Conservation (phyloP, 2,888 invertebrate genomes). For the Lepidocyrtoides sp. region DNA sequence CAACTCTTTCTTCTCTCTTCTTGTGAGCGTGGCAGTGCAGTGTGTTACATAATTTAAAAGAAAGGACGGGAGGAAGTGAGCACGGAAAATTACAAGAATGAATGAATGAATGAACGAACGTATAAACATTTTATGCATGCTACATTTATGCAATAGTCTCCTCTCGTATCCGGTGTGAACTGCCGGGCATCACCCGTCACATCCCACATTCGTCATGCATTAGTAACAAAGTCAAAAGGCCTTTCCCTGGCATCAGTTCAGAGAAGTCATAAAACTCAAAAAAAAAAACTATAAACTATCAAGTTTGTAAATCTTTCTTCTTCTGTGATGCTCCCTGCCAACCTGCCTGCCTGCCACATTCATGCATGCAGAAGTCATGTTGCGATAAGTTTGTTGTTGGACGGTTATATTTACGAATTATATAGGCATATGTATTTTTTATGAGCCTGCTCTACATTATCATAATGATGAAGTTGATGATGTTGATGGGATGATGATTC, state of each 20-base stretch:
- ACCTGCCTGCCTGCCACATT: constrained; percentile 36
- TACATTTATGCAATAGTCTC: constrained; percentile 24
- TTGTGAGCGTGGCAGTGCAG: neutral
- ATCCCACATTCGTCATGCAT: constrained; percentile 61
- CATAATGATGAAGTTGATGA: constrained; percentile 69
- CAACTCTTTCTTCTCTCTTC: neutral
- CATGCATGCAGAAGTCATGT: constrained; percentile 24
- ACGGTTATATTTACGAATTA: neutral
- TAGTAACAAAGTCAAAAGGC: constrained; percentile 61
- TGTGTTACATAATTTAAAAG: constrained; percentile 35
- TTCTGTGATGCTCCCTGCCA: constrained; percentile 21
- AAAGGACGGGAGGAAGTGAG: constrained; percentile 14
- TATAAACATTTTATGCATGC: constrained; percentile 27
- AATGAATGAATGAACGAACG: constrained; percentile 64
- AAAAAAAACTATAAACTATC: constrained; percentile 59
- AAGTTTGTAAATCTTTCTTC: constrained; percentile 50
- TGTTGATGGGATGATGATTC: constrained; percentile 68
- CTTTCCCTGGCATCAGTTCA: constrained; percentile 75
- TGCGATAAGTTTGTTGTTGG: neutral
- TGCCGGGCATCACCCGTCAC: constrained; percentile 47
- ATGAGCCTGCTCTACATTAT: constrained; percentile 74
- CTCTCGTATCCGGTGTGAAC: constrained; percentile 57
- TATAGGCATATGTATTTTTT: constrained; percentile 41
- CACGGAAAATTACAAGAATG: constrained; percentile 26
- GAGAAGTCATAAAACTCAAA: constrained; percentile 76